Percentiles rank a stretch among this genome's conserved stretches.
phyloP scores from a whole-genome alignment of 2,797 vertebrate genomes.

The Pristis pectinata region DNA sequence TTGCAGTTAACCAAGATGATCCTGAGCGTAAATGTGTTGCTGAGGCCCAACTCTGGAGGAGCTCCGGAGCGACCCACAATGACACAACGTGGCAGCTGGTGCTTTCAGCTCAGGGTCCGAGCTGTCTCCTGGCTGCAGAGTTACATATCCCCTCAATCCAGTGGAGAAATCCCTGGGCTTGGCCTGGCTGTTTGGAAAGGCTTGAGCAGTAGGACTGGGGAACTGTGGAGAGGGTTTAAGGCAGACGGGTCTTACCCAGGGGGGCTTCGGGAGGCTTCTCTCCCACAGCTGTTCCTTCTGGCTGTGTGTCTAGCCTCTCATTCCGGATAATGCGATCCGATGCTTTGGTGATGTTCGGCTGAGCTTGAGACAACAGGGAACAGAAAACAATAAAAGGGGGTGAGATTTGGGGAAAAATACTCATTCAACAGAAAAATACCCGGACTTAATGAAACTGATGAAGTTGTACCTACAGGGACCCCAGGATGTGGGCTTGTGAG shows the following conservation, averaged over 20 bases:
- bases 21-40: too few relatives aligned
- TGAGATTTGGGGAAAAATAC: too few relatives aligned
- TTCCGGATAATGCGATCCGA: background rate
- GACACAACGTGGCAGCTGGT: too few relatives aligned
- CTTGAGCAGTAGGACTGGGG: background rate
- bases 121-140: too few relatives aligned
- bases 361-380: background rate
- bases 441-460: background rate
- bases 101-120: too few relatives aligned
- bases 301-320: background rate
- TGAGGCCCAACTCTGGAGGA: too few relatives aligned
- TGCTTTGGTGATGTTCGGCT: background rate
- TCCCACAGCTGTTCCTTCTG: background rate
- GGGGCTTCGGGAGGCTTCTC: background rate
- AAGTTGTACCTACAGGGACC: background rate
- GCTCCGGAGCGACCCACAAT: too few relatives aligned
- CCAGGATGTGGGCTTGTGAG: background rate
- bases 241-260: background rate
- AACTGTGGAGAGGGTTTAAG: background rate
- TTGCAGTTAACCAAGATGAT: too few relatives aligned
- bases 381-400: background rate
- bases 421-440: too few relatives aligned
- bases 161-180: too few relatives aligned
- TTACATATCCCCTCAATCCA: too few relatives aligned
- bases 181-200: background rate